Conservation (phyloP, 2,113 vertebrate species). For the Carettochelys insculpta region DNA sequence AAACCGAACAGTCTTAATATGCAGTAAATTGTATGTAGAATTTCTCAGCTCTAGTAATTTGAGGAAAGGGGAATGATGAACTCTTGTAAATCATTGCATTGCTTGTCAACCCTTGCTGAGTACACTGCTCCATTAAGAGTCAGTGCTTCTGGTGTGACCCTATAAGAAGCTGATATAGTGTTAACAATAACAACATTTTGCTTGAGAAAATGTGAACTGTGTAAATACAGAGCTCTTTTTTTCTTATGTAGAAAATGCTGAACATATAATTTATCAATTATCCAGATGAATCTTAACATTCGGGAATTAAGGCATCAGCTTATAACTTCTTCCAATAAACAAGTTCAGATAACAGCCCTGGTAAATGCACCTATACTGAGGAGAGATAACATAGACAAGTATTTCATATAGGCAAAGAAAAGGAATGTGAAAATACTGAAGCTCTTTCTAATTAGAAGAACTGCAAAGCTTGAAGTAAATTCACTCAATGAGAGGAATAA, state of each 20-base stretch:
- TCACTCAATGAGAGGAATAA: background rate
- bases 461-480: background rate
- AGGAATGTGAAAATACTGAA: background rate
- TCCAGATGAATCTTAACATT: background rate
- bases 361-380: background rate
- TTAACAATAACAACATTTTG: accelerated
- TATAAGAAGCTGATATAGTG: background rate
- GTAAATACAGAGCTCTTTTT: background rate
- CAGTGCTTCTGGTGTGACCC: background rate
- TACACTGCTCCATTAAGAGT: background rate
- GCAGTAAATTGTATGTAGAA: background rate
- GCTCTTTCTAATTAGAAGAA: background rate
- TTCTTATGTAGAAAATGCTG: background rate
- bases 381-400: background rate
- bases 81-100: background rate
- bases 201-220: too few relatives aligned
- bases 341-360: background rate
- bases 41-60: background rate
- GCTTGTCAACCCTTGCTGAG: background rate
- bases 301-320: background rate
- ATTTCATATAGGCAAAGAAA: background rate
- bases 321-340: background rate
- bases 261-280: background rate
- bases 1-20: background rate
- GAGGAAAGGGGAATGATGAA: background rate